phyloP scores from a whole-genome alignment of 2,888 invertebrate species.

The Sarcophaga carnaria region DNA sequence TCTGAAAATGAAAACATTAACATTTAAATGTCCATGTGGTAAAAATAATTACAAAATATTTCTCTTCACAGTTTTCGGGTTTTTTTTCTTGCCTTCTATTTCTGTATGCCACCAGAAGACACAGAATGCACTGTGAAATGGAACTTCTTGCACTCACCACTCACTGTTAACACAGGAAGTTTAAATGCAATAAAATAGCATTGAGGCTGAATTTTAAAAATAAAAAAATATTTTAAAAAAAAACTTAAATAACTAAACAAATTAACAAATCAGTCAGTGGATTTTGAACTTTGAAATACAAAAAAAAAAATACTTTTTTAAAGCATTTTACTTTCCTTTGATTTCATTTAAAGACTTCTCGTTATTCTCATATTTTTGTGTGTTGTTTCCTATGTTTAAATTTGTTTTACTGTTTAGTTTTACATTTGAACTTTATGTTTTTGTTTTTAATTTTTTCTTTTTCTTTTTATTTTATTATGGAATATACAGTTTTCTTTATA shows the following conservation, averaged over 20 bases:
- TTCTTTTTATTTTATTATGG: neutral
- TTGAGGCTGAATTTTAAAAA: constrained; percentile 1
- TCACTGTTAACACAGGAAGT: constrained; percentile 54
- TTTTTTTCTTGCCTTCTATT: neutral
- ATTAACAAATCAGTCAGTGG: constrained; percentile 30
- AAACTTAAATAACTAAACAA: constrained; percentile 27
- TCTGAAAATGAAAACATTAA: constrained; percentile 30
- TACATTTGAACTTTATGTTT: constrained; percentile 51
- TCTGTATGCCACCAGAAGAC: neutral
- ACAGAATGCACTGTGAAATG: constrained; percentile 14
- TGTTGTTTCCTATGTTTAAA: neutral
- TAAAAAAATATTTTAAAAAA: constrained; percentile 18
- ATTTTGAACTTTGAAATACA: constrained; percentile 14
- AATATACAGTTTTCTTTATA: constrained; percentile 4
- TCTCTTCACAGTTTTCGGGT: constrained; percentile 34
- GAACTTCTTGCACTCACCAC: constrained; percentile 7
- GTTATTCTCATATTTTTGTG: neutral
- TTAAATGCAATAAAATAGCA: constrained; percentile 6
- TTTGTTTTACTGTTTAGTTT: constrained; percentile 25
- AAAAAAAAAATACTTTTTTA: too few relatives aligned
- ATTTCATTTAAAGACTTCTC: neutral
- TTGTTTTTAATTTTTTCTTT: neutral
- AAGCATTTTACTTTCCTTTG: too few relatives aligned
- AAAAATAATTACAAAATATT: constrained; percentile 62
- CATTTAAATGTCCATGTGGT: constrained; percentile 67